These are phyloP conservation scores for Ephialtes manifestator DNA, from an alignment of 2,888 invertebrate species.

Conservation along the genomic window DNA sequence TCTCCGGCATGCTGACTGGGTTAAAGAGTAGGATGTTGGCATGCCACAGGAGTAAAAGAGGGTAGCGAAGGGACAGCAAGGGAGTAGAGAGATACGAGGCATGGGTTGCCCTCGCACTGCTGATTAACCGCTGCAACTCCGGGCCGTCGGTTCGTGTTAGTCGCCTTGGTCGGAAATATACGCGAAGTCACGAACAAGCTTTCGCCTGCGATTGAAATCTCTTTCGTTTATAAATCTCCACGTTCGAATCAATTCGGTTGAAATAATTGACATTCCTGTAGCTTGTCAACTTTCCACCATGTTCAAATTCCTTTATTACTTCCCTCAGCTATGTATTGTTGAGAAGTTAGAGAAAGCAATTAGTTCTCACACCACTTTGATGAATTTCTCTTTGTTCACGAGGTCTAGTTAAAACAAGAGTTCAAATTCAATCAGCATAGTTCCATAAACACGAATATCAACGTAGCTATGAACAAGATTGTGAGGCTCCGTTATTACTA, in stretches of 20 bases:
- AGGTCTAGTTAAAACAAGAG: background rate
- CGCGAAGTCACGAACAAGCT: slow-evolving; percentile 23
- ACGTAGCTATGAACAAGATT: background rate
- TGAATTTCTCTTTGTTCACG: background rate
- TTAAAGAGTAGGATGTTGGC: slow-evolving; percentile 25
- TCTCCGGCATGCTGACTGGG: background rate
- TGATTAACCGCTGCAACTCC: slow-evolving; percentile 18
- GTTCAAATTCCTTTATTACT: background rate
- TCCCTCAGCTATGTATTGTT: background rate
- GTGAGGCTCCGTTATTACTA: too few relatives aligned
- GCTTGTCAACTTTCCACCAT: background rate
- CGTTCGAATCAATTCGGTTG: slow-evolving; percentile 6
- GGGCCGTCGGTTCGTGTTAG: slow-evolving; percentile 8
- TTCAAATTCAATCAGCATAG: background rate
- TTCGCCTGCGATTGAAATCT: slow-evolving; percentile 8
- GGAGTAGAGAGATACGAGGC: background rate
- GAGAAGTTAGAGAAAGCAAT: background rate
- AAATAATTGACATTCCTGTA: background rate
- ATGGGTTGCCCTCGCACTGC: slow-evolving; percentile 8
- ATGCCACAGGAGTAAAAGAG: slow-evolving; percentile 16
- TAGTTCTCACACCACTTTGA: background rate
- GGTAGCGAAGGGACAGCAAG: background rate
- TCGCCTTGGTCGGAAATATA: slow-evolving; percentile 1
- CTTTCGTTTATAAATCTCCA: slow-evolving; percentile 17
- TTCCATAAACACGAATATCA: background rate